phyloP scores from a whole-genome alignment of 1,140 invertebrate species.

The Ridgeia piscesae region DNA sequence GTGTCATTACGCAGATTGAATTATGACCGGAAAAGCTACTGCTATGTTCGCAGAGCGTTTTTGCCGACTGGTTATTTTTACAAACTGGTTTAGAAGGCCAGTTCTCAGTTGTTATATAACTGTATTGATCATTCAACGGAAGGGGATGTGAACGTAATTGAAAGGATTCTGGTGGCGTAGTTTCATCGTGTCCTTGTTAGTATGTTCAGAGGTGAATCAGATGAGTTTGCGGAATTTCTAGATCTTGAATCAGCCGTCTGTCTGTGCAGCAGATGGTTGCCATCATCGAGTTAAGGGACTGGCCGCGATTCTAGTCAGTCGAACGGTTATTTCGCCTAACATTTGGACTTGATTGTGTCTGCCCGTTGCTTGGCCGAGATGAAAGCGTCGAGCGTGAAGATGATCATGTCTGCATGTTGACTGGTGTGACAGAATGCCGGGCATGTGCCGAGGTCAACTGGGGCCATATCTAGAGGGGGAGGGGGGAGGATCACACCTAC shows the following conservation, averaged over 20 bases:
- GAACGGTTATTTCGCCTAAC: background rate
- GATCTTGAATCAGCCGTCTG: background rate
- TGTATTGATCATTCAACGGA: background rate
- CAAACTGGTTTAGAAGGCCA: background rate
- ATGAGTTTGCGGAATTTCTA: background rate
- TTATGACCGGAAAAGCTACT: background rate
- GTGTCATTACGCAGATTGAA: background rate
- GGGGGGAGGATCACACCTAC: background rate
- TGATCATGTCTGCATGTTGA: background rate
- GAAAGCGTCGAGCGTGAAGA: background rate
- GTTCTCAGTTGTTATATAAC: background rate
- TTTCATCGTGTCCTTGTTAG: background rate
- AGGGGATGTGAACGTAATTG: background rate
- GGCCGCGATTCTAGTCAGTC: background rate
- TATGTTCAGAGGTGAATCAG: background rate
- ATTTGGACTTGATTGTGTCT: background rate
- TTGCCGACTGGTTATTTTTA: background rate
- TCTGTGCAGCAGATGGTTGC: background rate
- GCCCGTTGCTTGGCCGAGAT: background rate
- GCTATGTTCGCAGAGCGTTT: background rate
- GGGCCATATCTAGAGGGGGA: background rate
- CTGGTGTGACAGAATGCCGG: background rate
- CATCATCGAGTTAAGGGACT: background rate
- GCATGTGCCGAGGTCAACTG: background rate
- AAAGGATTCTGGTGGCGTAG: background rate